These are phyloP conservation scores for Falco novaeseelandiae DNA, from an alignment of 2,797 vertebrate species.

Conservation along the genomic window DNA sequence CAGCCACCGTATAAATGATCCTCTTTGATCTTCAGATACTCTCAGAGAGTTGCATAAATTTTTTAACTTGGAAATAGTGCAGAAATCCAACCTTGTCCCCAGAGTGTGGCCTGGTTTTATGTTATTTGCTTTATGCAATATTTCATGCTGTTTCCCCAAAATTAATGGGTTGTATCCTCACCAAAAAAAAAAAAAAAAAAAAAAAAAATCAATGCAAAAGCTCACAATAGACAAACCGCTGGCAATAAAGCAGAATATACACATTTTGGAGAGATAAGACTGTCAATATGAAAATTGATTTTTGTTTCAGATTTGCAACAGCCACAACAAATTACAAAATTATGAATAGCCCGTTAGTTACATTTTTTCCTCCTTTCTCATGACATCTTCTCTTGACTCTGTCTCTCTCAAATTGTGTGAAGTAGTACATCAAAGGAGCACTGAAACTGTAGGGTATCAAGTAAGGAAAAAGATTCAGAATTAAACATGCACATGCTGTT, in stretches of 20 bases:
- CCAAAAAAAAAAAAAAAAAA: neutral
- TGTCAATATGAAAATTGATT: slow-evolving; percentile 29
- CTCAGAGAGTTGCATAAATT: neutral
- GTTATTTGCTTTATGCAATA: neutral
- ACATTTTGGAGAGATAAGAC: neutral
- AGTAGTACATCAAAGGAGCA: neutral
- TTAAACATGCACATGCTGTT: neutral
- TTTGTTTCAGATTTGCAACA: slow-evolving; percentile 8
- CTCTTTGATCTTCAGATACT: neutral
- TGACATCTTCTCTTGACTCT: neutral
- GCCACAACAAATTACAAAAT: neutral
- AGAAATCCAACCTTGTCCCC: neutral
- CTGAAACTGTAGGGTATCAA: neutral
- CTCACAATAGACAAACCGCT: neutral
- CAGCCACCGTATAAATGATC: neutral
- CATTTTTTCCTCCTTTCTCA: neutral
- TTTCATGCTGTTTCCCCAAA: neutral
- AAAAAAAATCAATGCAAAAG: neutral
- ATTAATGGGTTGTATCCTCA: neutral
- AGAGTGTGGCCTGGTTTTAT: neutral
- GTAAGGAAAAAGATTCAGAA: neutral
- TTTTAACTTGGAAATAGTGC: neutral
- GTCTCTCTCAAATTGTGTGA: neutral
- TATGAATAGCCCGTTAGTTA: neutral
- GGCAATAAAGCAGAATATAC: neutral